phyloP scores from a whole-genome alignment of 2,113 vertebrate species.

The Cercopithecus mona region DNA sequence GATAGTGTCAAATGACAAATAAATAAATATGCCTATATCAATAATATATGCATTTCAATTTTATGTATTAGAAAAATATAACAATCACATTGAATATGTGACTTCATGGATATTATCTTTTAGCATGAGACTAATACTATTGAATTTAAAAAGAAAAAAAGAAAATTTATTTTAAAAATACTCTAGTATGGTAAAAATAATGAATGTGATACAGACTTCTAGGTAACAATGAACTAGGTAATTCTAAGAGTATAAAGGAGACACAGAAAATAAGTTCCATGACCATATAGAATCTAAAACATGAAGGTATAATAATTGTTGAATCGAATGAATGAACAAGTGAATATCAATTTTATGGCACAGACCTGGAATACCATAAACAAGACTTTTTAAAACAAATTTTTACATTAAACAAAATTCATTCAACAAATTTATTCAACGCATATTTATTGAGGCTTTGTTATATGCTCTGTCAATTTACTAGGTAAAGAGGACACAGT shows the following conservation, averaged over 20 bases:
- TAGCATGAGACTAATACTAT: neutral
- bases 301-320: neutral
- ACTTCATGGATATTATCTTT: neutral
- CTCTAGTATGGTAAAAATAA: neutral
- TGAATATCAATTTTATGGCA: neutral
- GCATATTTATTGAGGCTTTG: neutral
- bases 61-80: neutral
- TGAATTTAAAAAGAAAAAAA: neutral
- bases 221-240: neutral
- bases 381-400: neutral
- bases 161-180: neutral
- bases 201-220: neutral
- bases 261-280: neutral
- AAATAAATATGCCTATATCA: neutral
- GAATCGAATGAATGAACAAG: neutral
- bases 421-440: neutral
- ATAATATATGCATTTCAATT: neutral
- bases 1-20: neutral
- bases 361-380: neutral
- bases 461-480: neutral
- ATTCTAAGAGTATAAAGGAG: neutral
- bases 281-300: neutral
- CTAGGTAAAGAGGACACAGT: neutral
- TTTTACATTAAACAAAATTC: neutral
- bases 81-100: neutral